These are phyloP conservation scores for Kryptolebias marmoratus DNA, from an alignment of 2,113 vertebrate species.

Conservation along the genomic window DNA sequence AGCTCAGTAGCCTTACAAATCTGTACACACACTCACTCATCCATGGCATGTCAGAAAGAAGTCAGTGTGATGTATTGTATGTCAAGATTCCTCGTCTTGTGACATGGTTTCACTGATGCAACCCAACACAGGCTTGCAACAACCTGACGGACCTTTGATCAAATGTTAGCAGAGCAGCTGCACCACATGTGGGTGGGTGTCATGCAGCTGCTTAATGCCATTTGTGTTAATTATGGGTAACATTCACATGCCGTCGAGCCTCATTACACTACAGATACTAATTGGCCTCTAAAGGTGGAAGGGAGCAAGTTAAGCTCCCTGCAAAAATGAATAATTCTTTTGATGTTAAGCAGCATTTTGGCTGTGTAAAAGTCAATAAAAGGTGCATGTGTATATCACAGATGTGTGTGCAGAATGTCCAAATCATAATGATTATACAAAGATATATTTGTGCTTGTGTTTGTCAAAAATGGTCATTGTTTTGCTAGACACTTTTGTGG, in stretches of 20 bases:
- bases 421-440: constrained; percentile 24
- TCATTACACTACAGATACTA: constrained; percentile 78
- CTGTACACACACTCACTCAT: constrained; percentile 67
- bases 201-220: constrained; percentile 77
- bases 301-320: constrained; percentile 76
- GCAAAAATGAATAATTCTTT: constrained; percentile 76
- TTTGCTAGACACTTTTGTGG: constrained; percentile 16
- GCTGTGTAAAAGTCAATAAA: constrained; percentile 56
- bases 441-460: constrained; percentile 12
- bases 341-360: constrained; percentile 67
- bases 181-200: constrained; percentile 67
- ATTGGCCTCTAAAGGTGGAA: constrained; percentile 70
- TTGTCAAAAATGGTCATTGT: constrained; percentile 34
- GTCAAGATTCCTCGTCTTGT: constrained; percentile 50
- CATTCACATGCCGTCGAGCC: constrained; percentile 77
- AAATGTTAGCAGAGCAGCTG: constrained; percentile 21
- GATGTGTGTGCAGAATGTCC: constrained; percentile 1
- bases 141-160: constrained; percentile 37
- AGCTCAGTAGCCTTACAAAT: constrained; percentile 74
- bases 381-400: constrained; percentile 25
- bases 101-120: constrained; percentile 53
- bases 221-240: constrained; percentile 82
- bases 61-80: constrained; percentile 64
- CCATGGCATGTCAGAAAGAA: constrained; percentile 68
- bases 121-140: constrained; percentile 32